Evolutionary conservation across 2,113 vertebrate species (phyloP).

Genomic region (Cygnus atratus): DNA sequence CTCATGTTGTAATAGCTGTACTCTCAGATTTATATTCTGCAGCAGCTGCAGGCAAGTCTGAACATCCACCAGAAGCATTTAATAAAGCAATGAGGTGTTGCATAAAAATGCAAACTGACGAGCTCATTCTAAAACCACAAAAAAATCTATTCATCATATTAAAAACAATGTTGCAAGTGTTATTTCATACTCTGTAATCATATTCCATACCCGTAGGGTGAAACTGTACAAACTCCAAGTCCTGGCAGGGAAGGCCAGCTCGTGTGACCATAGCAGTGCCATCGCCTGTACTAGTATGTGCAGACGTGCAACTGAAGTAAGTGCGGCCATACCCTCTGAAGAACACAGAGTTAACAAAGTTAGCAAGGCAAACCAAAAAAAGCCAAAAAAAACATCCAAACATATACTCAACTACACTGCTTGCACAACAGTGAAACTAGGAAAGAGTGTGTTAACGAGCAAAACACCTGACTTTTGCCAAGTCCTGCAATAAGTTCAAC

Average conservation of each 20-base stretch:
- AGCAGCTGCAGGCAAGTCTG: not conserved
- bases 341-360: not conserved
- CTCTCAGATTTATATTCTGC: not conserved
- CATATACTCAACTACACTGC: not conserved
- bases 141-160: not conserved
- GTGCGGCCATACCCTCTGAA: slow-evolving; percentile 91
- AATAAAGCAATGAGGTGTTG: not conserved
- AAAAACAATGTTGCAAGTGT: not conserved
- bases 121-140: not conserved
- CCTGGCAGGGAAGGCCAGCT: slow-evolving; percentile 95
- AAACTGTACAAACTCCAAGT: slow-evolving; percentile 98
- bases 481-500: not conserved
- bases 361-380: not conserved
- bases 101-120: not conserved
- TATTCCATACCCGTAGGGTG: slow-evolving; percentile 91
- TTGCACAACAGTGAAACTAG: not conserved
- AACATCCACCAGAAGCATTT: not conserved
- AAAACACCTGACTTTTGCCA: not conserved
- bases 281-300: slow-evolving; percentile 95
- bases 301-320: slow-evolving; percentile 97
- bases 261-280: slow-evolving; percentile 95
- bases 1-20: not conserved
- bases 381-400: not conserved
- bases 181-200: not conserved
- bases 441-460: not conserved